Conservation (phyloP, 2,797 vertebrate species). For the Chrosomus eos region DNA sequence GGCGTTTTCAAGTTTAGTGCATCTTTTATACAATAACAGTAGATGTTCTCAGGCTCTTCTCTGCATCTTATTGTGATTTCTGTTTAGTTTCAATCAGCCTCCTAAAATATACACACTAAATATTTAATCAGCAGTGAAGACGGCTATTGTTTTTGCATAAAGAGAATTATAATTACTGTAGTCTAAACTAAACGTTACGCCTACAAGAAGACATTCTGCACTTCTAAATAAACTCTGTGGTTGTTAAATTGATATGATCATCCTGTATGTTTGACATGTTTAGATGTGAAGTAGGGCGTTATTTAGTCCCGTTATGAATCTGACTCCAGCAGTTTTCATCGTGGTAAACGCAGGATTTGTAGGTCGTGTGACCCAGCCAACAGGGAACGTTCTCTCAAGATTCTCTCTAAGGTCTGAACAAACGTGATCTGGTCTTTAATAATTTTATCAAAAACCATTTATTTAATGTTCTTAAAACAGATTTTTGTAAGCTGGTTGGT, state of each 20-base stretch:
- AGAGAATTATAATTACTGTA: constrained; percentile 7
- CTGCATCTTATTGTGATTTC: too few species aligned
- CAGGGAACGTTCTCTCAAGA: neutral
- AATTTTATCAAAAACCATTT: neutral
- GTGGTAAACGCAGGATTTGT: neutral
- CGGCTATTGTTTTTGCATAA: neutral
- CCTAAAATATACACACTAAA: neutral
- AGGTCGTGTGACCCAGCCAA: too few species aligned
- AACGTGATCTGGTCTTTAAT: neutral
- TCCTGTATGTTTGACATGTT: neutral
- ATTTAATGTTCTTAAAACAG: neutral
- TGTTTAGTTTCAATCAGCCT: neutral
- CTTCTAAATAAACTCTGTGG: constrained; percentile 20
- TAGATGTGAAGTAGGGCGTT: neutral
- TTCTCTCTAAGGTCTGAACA: neutral
- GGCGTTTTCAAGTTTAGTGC: too few species aligned
- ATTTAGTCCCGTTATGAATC: neutral
- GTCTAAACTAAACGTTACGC: neutral
- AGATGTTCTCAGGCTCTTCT: neutral
- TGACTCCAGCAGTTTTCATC: neutral
- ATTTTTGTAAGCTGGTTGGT: neutral
- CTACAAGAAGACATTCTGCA: constrained; percentile 1
- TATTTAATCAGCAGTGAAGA: neutral
- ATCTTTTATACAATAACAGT: too few species aligned
- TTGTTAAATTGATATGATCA: neutral